phyloP scores from a whole-genome alignment of 2,888 invertebrate species.

The Scaeva pyrastri region DNA sequence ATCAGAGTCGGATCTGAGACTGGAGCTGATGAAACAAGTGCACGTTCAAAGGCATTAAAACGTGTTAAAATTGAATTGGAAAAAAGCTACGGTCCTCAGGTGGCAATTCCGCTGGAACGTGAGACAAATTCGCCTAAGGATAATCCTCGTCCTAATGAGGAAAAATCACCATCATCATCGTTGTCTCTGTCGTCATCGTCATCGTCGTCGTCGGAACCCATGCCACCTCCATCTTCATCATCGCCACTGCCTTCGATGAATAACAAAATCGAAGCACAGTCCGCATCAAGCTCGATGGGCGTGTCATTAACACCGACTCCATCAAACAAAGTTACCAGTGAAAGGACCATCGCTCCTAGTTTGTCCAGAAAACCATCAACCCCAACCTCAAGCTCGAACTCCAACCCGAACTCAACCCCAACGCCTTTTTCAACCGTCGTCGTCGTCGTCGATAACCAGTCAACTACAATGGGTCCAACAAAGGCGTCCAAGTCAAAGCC shows the following conservation, averaged over 20 bases:
- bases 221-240: neutral
- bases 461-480: conserved; percentile 57
- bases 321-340: conserved; percentile 1
- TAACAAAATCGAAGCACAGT: conserved; percentile 29
- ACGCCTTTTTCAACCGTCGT: conserved; percentile 26
- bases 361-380: conserved; percentile 40
- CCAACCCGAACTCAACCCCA: conserved; percentile 72
- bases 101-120: conserved; percentile 75
- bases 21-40: conserved; percentile 75
- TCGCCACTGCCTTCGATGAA: neutral
- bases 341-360: conserved; percentile 20
- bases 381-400: conserved; percentile 75
- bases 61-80: conserved; percentile 80
- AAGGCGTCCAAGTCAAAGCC: conserved; percentile 79
- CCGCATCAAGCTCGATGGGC: conserved; percentile 20
- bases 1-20: neutral
- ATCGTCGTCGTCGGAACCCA: neutral
- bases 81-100: conserved; percentile 58
- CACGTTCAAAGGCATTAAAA: conserved; percentile 79
- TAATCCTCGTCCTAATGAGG: conserved; percentile 54
- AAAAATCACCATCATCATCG: conserved; percentile 45
- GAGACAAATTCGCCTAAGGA: conserved; percentile 40
- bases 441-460: conserved; percentile 59
- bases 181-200: conserved; percentile 2
- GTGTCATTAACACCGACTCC: conserved; percentile 48